Evolutionary conservation across 2,888 invertebrate species (phyloP), one percentile per base, ranked within the genome.

Genomic region (Parochlus steinenii): DNA sequence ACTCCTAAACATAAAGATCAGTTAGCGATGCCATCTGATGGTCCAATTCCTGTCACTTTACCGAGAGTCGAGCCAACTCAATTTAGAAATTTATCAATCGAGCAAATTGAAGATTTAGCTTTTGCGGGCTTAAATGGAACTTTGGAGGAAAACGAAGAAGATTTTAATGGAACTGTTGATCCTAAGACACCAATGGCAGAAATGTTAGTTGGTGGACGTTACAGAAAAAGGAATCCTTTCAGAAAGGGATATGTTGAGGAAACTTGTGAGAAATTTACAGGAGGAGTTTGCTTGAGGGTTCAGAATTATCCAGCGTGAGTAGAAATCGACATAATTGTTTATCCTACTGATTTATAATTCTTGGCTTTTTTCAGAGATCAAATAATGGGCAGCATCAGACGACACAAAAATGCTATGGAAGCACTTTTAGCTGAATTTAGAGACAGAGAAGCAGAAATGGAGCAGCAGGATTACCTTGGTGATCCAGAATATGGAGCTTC

Each of bases 261-360:
- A 57, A 41, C 37, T 29, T 33, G 40, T 33, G 37, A 29, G 46
- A 52, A 40, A 50, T 55, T 16, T 40, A 44, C 19, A 52, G 53
- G 41, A 44, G 72, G 73, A 46, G 61, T 83, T 46, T 83, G 82
- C 50, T 59, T 82, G 33, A 71, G 74, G 41, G 67, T 72, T 15
- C 66, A 67, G 7, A 76, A 81, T 50, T 83, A 83, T 57, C 83
- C 83, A 18, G 69, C 71, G 81, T 81, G 60, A 69, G 75, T 64
- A 38, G 6, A 26, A 7, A 11, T 7, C 6, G 12, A 26, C n/a
- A n/a, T n/a, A n/a, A n/a, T n/a, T 25, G 16, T 33, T 15, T 10
- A 6, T 30, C 15, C 18, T 8, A 14, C 18, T 12, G 18, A 11
- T n/a, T n/a, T n/a, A n/a, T n/a, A n/a, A n/a, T n/a, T 31, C 22